Base-by-base conservation (phyloP, 1,140 invertebrate genomes). In the Aleiodes sp. region DNA sequence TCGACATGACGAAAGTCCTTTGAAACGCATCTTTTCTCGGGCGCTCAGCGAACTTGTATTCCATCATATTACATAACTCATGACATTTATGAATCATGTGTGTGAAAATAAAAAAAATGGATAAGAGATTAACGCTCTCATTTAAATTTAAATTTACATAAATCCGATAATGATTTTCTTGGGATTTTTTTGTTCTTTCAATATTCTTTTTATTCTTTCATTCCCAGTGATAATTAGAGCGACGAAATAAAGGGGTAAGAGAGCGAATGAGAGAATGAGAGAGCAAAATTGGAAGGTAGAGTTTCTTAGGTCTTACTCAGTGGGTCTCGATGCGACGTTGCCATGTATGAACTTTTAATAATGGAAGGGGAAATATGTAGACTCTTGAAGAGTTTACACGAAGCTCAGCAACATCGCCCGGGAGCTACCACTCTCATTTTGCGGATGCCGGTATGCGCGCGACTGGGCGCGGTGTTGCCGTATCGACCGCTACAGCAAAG, bases 401-500 rank as follows among this genome's bases (percentile, higher is more conserved):
- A 7, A 61, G 28, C 39, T 14, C 61, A 37, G 68, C 68, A 70
- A 70, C 68, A 61, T 60, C 61, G 68, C 68, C 29, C 56, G 56
- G 56, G 56, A 28, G 10, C n/a, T n/a, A n/a, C 14, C 31, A 12
- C 7, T 41, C 52, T 14, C 31, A 39, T 65, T 68, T 28, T 77
- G 64, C 19, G 56, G 77, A 75, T 80, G 79, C 73, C 74, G 64
- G 63, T 68, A 75, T 70, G 72, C 64, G 68, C 62, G 68, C 65
- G 68, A 65, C 65, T 70, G 77, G 75, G 79, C 77, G 79, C 83
- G 78, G 70, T 76, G 83, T 84, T 84, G 83, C 83, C 83, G 82
- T 84, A 84, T 84, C 83, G 83, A 84, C 81, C 82, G 82, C 71
- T 52, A 63, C 14, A 24, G 56, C n/a, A 46, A 46, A 68, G n/a